phyloP scores from a whole-genome alignment of 2,113 vertebrate species.

The Gadus chalcogrammus region DNA sequence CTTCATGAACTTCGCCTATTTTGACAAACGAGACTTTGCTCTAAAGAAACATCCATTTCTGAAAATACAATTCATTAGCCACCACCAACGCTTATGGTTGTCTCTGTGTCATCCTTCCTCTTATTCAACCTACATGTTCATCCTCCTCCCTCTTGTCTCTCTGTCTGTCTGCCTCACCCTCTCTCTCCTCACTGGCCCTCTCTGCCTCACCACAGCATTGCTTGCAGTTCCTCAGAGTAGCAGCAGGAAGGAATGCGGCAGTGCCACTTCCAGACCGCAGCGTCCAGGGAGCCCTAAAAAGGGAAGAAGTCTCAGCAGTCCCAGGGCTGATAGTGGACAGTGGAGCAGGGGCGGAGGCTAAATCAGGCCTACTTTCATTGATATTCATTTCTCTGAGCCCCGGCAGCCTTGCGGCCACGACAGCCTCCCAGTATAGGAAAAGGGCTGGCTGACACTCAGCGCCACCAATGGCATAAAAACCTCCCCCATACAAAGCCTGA shows the following conservation, averaged over 20 bases:
- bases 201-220: not conserved
- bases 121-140: not conserved
- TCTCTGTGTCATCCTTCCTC: not conserved
- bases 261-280: conserved; percentile 58
- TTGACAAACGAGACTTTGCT: too few species aligned
- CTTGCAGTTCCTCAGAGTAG: conserved; percentile 28
- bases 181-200: too few species aligned
- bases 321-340: conserved; percentile 50
- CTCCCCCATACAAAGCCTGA: too few species aligned
- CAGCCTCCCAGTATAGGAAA: conserved; percentile 3
- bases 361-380: conserved; percentile 69
- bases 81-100: not conserved
- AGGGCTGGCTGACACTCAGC: conserved; percentile 30
- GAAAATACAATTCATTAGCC: too few species aligned
- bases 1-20: too few species aligned
- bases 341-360: conserved; percentile 54
- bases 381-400: conserved; percentile 53
- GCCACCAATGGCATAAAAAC: conserved; percentile 2
- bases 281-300: conserved; percentile 72
- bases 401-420: conserved; percentile 23
- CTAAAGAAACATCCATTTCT: too few species aligned
- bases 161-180: not conserved
- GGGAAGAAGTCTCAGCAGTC: conserved; percentile 68
- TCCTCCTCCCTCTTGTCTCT: conserved; percentile 1
- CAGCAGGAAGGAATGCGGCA: conserved; percentile 47